Evolutionary conservation across 2,797 vertebrate genomes (phyloP).

Genomic region (Atherinosoma microstoma): DNA sequence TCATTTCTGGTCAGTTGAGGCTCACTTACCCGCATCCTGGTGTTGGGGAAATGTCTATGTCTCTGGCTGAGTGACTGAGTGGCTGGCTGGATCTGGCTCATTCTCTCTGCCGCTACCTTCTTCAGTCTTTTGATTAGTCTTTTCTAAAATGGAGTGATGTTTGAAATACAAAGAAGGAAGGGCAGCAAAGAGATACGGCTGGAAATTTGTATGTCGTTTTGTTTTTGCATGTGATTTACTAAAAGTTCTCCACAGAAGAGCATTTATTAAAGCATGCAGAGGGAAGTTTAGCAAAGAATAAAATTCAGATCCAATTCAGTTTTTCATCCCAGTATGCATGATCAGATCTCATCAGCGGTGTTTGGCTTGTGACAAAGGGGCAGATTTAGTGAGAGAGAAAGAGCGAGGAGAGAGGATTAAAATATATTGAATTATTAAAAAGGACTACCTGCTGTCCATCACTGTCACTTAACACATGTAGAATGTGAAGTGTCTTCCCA

Average conservation of each 20-base stretch:
- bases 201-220: slow-evolving; percentile 5
- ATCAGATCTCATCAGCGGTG: slow-evolving; percentile 69
- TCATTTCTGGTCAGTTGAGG: slow-evolving; percentile 99
- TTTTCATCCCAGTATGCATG: slow-evolving; percentile 63
- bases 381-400: slow-evolving; percentile 25
- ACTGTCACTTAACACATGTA: slow-evolving; percentile 85
- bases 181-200: slow-evolving; percentile 18
- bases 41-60: slow-evolving; percentile 94
- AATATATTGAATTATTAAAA: slow-evolving; percentile 85
- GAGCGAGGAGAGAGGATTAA: slow-evolving; percentile 66
- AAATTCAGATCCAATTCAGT: slow-evolving; percentile 7
- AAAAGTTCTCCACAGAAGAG: slow-evolving; percentile 42
- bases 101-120: slow-evolving; percentile 49
- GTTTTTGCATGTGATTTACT: slow-evolving; percentile 11
- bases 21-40: slow-evolving; percentile 98
- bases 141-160: slow-evolving; percentile 37
- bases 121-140: slow-evolving; percentile 41
- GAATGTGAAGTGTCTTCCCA: slow-evolving; percentile 79
- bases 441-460: slow-evolving; percentile 85
- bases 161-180: slow-evolving; percentile 33
- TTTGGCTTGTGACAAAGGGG: slow-evolving; percentile 67
- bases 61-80: slow-evolving; percentile 86
- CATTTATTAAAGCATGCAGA: slow-evolving; percentile 54
- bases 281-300: slow-evolving; percentile 1
- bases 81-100: slow-evolving; percentile 69